Evolutionary conservation across 2,888 invertebrate species (phyloP).

Genomic region (Falcaria lacertinaria): DNA sequence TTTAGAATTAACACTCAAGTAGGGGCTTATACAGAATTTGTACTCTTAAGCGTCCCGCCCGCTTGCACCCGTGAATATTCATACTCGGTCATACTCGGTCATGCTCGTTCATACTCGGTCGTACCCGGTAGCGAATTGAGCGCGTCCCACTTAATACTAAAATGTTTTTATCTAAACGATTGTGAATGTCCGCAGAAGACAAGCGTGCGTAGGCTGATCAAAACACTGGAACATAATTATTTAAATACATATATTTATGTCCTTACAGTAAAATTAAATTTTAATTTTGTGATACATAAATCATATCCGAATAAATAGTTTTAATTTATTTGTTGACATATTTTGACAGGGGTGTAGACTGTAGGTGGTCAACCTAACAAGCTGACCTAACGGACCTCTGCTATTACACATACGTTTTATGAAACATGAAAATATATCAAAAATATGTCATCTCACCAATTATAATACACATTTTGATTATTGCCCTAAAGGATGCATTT

Average conservation of each 20-base stretch:
- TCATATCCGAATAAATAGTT: conserved; percentile 49
- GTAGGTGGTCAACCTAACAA: conserved; percentile 34
- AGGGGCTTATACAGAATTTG: conserved; percentile 86
- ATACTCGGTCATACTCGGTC: conserved; percentile 23
- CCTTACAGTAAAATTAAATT: conserved; percentile 41
- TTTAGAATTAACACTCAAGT: conserved; percentile 72
- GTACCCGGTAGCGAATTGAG: conserved; percentile 24
- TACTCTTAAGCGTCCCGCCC: conserved; percentile 82
- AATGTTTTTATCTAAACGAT: conserved; percentile 2
- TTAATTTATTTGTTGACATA: conserved; percentile 45
- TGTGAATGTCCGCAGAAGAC: conserved; percentile 17
- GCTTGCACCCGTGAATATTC: conserved; percentile 39
- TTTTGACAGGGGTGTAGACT: conserved; percentile 37
- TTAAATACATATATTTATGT: conserved; percentile 27
- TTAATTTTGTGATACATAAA: conserved; percentile 55
- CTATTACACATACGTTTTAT: neutral
- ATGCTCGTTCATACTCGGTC: too few species aligned
- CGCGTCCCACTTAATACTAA: neutral
- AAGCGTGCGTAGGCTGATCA: conserved; percentile 46
- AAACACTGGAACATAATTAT: conserved; percentile 53
- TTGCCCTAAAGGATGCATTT: too few species aligned
- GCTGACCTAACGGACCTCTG: conserved; percentile 29
- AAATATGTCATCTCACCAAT: too few species aligned
- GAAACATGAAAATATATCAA: neutral
- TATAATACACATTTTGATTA: too few species aligned